Evolutionary conservation across 2,113 vertebrate species (phyloP).

Genomic region (Ellobius talpinus): DNA sequence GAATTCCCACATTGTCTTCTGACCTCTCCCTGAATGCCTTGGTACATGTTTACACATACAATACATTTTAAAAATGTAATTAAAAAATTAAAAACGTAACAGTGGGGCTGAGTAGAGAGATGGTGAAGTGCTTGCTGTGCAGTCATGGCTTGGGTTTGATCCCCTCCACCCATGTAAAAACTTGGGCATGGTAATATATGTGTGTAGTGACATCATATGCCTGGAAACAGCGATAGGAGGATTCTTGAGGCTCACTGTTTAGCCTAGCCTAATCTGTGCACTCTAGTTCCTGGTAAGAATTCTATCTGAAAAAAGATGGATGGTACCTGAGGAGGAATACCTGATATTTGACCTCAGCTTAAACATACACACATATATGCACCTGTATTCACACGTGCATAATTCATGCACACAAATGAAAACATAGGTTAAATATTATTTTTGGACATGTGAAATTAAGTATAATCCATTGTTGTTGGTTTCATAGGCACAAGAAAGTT

Average conservation of each 20-base stretch:
- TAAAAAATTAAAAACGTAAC: not conserved
- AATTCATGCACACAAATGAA: not conserved
- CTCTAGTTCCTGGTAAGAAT: not conserved
- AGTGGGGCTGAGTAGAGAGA: not conserved
- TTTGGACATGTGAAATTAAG: not conserved
- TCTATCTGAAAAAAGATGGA: not conserved
- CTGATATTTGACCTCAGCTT: not conserved
- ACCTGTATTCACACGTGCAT: not conserved
- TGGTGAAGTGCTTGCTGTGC: not conserved
- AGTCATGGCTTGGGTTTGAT: not conserved
- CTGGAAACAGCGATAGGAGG: not conserved
- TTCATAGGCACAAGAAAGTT: not conserved
- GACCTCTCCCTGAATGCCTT: not conserved
- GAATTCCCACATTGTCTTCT: not conserved
- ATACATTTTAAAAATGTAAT: not conserved
- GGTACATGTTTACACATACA: not conserved
- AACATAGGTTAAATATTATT: rapidly evolving
- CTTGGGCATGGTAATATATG: too few relatives aligned
- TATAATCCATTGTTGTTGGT: not conserved
- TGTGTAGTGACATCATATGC: not conserved
- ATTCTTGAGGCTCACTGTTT: not conserved
- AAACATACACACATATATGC: too few relatives aligned
- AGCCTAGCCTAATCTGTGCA: not conserved
- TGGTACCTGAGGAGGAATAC: not conserved
- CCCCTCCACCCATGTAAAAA: not conserved